Evolutionary conservation across 2,797 vertebrate genomes (phyloP).

Genomic region (Pseudochaenichthys georgianus): DNA sequence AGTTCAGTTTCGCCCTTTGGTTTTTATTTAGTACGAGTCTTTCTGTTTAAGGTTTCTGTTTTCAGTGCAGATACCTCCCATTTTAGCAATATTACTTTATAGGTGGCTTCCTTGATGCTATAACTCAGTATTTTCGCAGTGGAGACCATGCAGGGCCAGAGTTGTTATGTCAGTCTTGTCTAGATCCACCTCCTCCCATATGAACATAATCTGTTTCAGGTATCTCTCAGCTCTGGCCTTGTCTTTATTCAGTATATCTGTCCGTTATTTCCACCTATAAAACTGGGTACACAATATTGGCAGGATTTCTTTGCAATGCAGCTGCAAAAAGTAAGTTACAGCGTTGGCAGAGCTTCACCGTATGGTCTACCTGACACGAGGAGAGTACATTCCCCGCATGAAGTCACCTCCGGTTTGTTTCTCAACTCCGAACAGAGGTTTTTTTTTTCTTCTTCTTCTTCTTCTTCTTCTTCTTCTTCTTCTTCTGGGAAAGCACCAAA

Average conservation of each 20-base stretch:
- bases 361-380: constrained; percentile 15
- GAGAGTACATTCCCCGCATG: constrained; percentile 17
- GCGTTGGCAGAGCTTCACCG: not conserved
- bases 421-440: no score
- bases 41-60: not conserved
- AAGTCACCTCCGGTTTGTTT: constrained; percentile 34
- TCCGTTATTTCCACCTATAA: constrained; percentile 17
- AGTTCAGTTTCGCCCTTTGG: not conserved
- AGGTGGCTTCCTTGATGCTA: not conserved
- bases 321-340: constrained; percentile 13
- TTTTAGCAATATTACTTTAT: not conserved
- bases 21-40: not conserved
- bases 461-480: not conserved
- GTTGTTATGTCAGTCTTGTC: not conserved
- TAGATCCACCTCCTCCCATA: not conserved
- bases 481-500: constrained; percentile 49
- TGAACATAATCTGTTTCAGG: constrained; percentile 9
- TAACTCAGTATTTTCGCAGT: not conserved
- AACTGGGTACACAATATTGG: constrained; percentile 4
- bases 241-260: not conserved
- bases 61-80: not conserved
- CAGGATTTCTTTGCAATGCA: constrained; percentile 19
- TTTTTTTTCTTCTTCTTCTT: no score
- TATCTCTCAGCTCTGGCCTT: not conserved
- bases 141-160: not conserved